These are phyloP conservation scores for Ips typographus DNA, from an alignment of 1,140 invertebrate genomes.

Conservation along the genomic window DNA sequence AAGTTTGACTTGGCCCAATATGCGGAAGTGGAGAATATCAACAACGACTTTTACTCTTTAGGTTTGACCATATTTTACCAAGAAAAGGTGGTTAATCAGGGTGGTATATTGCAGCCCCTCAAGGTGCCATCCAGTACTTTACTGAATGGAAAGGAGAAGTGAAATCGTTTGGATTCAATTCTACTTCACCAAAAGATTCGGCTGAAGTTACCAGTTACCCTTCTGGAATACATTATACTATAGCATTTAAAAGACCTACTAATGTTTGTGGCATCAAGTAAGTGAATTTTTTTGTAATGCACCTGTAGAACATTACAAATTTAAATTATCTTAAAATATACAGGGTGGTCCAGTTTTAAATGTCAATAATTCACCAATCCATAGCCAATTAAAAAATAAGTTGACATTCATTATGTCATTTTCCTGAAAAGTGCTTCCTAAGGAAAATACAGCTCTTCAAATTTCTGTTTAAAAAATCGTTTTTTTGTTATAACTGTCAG, in stretches of 20 bases:
- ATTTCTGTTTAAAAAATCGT: too few species aligned
- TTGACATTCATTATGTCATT: too few species aligned
- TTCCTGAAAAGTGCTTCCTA: too few species aligned
- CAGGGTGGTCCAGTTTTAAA: too few species aligned
- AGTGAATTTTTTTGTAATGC: background rate
- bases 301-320: too few species aligned
- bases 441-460: too few species aligned
- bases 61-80: conserved; percentile 21
- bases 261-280: conserved; percentile 33
- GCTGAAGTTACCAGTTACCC: conserved; percentile 48
- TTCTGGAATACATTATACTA: conserved; percentile 53
- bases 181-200: too few species aligned
- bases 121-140: conserved; percentile 66
- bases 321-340: too few species aligned
- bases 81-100: conserved; percentile 1
- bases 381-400: too few species aligned
- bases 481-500: too few species aligned
- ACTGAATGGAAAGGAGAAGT: conserved; percentile 58
- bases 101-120: conserved; percentile 55
- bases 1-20: conserved; percentile 30
- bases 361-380: too few species aligned
- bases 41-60: conserved; percentile 41
- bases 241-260: conserved; percentile 51
- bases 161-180: conserved; percentile 64
- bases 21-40: conserved; percentile 25